Conservation (phyloP, 2,888 invertebrate species). For the Melolontha melolontha region DNA sequence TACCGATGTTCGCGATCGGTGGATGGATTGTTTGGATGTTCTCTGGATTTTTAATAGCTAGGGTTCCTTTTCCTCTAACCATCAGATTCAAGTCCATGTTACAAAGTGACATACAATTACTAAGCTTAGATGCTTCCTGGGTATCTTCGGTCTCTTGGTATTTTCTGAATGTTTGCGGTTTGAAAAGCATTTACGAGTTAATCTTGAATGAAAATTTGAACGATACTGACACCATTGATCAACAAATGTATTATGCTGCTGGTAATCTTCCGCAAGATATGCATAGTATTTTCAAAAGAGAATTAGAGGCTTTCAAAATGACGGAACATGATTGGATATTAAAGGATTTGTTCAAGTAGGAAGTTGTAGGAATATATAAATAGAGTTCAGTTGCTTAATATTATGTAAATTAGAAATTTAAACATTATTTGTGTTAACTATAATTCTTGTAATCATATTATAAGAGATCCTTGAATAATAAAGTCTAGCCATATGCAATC, state of each 20-base stretch:
- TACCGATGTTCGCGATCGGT: constrained; percentile 98
- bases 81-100: constrained; percentile 98
- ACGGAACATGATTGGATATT: constrained; percentile 91
- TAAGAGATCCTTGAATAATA: too few species aligned
- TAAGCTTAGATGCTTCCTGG: constrained; percentile 96
- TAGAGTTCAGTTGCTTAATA: too few species aligned
- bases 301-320: constrained; percentile 97
- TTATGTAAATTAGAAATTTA: too few species aligned
- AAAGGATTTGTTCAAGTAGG: constrained; percentile 69
- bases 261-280: constrained; percentile 96
- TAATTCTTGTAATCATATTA: too few species aligned
- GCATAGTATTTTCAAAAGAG: constrained; percentile 96
- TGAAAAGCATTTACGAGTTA: constrained; percentile 93
- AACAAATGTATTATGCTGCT: constrained; percentile 95
- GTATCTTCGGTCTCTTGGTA: constrained; percentile 99
- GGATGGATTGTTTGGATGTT: constrained; percentile 99
- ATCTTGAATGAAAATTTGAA: constrained; percentile 96
- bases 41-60: constrained; percentile 70
- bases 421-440: too few species aligned
- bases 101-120: constrained; percentile 94
- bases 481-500: too few species aligned
- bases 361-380: too few species aligned
- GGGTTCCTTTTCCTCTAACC: constrained; percentile 96
- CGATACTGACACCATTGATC: constrained; percentile 84
- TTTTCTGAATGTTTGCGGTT: constrained; percentile 96